phyloP scores from a whole-genome alignment of 2,113 vertebrate genomes.

The Tachysurus vachellii region DNA sequence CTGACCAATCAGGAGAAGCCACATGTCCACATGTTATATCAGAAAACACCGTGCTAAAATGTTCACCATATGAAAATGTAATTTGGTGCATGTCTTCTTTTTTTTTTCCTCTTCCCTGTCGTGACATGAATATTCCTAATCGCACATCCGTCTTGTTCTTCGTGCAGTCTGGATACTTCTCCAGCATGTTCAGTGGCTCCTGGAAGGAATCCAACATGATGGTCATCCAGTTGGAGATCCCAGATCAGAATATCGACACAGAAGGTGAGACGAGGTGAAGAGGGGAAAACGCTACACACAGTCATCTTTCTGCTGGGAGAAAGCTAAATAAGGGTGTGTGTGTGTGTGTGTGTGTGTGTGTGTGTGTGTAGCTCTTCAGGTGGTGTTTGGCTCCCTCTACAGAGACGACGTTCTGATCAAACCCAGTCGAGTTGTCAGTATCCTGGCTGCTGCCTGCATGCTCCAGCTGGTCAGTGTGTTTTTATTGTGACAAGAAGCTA shows the following conservation, averaged over 20 bases:
- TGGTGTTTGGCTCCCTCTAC: conserved; percentile 95
- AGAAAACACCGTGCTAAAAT: neutral
- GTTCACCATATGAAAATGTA: neutral
- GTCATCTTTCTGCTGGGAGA: neutral
- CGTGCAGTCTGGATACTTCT: conserved; percentile 93
- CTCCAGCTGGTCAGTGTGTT: conserved; percentile 87
- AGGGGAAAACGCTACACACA: neutral
- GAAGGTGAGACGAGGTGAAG: conserved; percentile 77
- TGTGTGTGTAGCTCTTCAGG: conserved; percentile 84
- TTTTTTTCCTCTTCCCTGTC: neutral
- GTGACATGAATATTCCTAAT: neutral
- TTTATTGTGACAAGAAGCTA: neutral
- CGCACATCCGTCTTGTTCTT: neutral
- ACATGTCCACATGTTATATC: neutral
- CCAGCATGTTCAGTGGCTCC: conserved; percentile 98
- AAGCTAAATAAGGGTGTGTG: neutral
- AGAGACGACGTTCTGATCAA: conserved; percentile 95
- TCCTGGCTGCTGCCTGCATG: conserved; percentile 95
- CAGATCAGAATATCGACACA: conserved; percentile 94
- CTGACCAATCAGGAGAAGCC: neutral
- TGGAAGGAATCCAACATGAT: conserved; percentile 98
- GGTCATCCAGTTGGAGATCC: conserved; percentile 92
- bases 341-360: conserved; percentile 41
- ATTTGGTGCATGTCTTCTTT: neutral
- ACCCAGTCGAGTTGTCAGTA: conserved; percentile 88